These are phyloP conservation scores for Trogon melanurus DNA, from an alignment of 2,113 vertebrate species.

Conservation along the genomic window DNA sequence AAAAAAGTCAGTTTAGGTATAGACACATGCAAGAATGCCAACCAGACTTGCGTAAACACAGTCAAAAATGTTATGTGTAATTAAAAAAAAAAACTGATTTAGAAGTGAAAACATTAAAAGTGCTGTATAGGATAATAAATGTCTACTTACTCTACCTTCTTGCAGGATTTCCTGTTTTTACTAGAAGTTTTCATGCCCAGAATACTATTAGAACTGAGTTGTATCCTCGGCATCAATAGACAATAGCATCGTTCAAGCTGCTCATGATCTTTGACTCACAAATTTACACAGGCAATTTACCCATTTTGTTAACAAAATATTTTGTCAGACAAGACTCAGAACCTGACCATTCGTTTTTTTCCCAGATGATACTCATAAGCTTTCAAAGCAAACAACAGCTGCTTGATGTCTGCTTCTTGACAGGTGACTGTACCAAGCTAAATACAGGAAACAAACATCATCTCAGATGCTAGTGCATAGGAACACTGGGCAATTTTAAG, in stretches of 20 bases:
- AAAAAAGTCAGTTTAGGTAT: not conserved
- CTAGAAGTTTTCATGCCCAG: slow-evolving; percentile 47
- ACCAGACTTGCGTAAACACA: slow-evolving; percentile 13
- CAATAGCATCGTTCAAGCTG: slow-evolving; percentile 51
- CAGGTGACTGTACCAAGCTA: slow-evolving; percentile 23
- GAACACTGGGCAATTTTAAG: not conserved
- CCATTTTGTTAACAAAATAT: slow-evolving; percentile 66
- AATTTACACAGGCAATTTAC: slow-evolving; percentile 40
- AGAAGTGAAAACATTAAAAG: slow-evolving; percentile 32
- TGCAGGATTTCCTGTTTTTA: slow-evolving; percentile 63
- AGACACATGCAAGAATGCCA: not conserved
- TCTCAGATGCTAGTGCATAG: not conserved
- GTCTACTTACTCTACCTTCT: slow-evolving; percentile 13
- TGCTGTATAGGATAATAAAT: slow-evolving; percentile 24
- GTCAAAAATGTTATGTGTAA: slow-evolving; percentile 1
- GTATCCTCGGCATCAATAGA: slow-evolving; percentile 52
- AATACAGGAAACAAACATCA: slow-evolving; percentile 27
- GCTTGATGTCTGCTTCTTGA: slow-evolving; percentile 12
- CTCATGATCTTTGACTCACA: slow-evolving; percentile 1
- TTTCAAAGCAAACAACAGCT: slow-evolving; percentile 42
- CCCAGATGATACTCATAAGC: not conserved
- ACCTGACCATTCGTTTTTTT: not conserved
- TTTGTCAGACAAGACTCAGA: slow-evolving; percentile 59
- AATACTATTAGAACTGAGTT: slow-evolving; percentile 19
- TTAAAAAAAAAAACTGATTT: not conserved